Percentiles rank a stretch among this genome's conserved stretches.
These are phyloP conservation scores for Omphaloscelis lunosa DNA, from an alignment of 2,888 invertebrate genomes.

Conservation along the genomic window DNA sequence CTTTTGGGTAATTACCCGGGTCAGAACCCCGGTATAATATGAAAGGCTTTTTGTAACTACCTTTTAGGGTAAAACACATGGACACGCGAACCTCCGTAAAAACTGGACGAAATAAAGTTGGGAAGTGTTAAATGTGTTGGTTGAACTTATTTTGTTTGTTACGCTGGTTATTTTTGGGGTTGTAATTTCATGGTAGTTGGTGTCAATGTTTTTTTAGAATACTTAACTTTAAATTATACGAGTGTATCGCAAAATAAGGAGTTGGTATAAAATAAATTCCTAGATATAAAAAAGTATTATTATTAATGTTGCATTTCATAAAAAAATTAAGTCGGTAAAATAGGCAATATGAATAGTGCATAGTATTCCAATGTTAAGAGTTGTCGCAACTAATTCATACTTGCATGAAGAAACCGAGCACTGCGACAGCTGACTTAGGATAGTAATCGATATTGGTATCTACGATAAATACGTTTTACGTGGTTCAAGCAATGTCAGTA, in stretches of 20 bases:
- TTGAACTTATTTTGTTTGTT: constrained; percentile 51
- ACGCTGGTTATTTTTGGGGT: constrained; percentile 6
- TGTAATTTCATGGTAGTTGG: constrained; percentile 12
- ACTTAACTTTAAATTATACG: background rate
- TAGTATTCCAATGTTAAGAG: background rate
- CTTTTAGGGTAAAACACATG: constrained; percentile 58
- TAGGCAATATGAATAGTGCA: too few species aligned
- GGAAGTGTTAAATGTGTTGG: constrained; percentile 54
- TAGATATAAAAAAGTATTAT: background rate
- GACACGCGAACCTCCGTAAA: constrained; percentile 52
- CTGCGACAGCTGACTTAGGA: background rate
- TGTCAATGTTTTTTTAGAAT: constrained; percentile 12
- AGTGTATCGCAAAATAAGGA: background rate
- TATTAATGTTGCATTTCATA: background rate
- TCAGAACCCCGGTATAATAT: constrained; percentile 58
- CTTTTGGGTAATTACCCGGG: constrained; percentile 70
- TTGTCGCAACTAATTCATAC: too few species aligned
- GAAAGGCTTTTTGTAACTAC: constrained; percentile 58
- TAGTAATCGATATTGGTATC: background rate
- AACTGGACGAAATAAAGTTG: constrained; percentile 43
- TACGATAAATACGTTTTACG: too few species aligned
- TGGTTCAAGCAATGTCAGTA: background rate
- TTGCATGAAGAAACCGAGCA: too few species aligned
- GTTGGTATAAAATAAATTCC: background rate
- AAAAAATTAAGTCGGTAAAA: background rate